Evolutionary conservation across 2,113 vertebrate genomes (phyloP).

Genomic region (Nothocercus julius): DNA sequence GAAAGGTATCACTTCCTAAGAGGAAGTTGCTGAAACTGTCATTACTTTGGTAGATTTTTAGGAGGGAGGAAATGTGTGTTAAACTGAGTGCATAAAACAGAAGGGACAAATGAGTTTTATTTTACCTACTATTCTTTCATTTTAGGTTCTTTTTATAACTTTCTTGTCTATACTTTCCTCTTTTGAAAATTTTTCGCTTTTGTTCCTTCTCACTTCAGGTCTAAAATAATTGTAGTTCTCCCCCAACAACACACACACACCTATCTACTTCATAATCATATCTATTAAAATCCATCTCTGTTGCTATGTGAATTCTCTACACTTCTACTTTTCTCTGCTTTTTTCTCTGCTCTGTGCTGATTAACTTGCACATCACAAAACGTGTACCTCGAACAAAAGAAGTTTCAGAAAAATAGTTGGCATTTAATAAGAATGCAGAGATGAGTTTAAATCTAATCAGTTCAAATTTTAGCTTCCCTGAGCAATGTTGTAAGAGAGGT

Average conservation of each 20-base stretch:
- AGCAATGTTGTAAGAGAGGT: not conserved
- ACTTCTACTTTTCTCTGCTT: not conserved
- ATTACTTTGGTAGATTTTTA: not conserved
- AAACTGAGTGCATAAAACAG: conserved; percentile 23
- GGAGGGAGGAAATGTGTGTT: conserved; percentile 23
- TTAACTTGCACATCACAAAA: not conserved
- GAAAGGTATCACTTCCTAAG: not conserved
- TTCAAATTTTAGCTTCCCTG: not conserved
- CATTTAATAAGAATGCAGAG: not conserved
- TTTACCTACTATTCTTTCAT: conserved; percentile 26
- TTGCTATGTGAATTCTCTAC: conserved; percentile 34
- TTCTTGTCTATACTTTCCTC: conserved; percentile 9
- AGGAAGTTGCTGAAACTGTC: not conserved
- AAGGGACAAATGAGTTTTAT: conserved; percentile 21
- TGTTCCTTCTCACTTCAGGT: not conserved
- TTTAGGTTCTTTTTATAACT: conserved; percentile 48
- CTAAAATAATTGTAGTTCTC: conserved; percentile 30
- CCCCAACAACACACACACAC: not conserved
- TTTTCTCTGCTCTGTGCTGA: not conserved
- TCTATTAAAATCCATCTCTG: conserved; percentile 55
- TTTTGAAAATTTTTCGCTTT: conserved; percentile 36
- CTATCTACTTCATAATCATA: conserved; percentile 30
- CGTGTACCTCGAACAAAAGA: not conserved
- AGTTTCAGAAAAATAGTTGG: not conserved
- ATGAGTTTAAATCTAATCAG: not conserved